These are phyloP conservation scores for Lithobates sylvaticus DNA, from an alignment of 2,797 vertebrate genomes.

Conservation along the genomic window DNA sequence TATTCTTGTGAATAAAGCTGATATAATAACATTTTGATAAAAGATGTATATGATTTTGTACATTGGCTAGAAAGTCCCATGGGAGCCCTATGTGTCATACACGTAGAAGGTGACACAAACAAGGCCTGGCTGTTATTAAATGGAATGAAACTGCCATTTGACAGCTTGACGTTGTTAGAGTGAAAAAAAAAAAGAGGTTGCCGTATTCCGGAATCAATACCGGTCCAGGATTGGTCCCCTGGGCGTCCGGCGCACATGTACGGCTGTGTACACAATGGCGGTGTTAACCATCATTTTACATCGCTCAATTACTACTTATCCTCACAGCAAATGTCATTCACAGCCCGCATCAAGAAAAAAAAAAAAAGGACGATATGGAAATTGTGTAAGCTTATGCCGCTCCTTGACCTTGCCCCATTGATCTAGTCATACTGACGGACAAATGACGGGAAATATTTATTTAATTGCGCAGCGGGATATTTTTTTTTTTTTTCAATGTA, in stretches of 20 bases:
- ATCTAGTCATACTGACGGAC: background rate
- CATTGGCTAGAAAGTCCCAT: no score
- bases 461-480: background rate
- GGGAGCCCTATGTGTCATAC: no score
- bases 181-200: no score
- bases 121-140: no score
- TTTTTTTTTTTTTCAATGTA: background rate
- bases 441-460: conserved; percentile 27
- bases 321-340: background rate
- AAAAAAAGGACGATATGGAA: no score
- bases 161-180: background rate
- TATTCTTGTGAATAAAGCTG: no score
- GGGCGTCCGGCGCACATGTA: background rate
- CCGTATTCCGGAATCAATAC: no score
- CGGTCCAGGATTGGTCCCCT: background rate
- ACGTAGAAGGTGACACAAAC: no score
- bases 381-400: background rate
- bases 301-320: background rate
- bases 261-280: background rate
- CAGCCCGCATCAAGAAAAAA: background rate
- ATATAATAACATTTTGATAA: no score
- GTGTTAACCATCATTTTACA: background rate
- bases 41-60: no score
- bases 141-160: background rate
- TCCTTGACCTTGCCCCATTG: conserved; percentile 7